Evolutionary conservation across 2,797 vertebrate genomes (phyloP).

Genomic region (Pangasius mekongensis): DNA sequence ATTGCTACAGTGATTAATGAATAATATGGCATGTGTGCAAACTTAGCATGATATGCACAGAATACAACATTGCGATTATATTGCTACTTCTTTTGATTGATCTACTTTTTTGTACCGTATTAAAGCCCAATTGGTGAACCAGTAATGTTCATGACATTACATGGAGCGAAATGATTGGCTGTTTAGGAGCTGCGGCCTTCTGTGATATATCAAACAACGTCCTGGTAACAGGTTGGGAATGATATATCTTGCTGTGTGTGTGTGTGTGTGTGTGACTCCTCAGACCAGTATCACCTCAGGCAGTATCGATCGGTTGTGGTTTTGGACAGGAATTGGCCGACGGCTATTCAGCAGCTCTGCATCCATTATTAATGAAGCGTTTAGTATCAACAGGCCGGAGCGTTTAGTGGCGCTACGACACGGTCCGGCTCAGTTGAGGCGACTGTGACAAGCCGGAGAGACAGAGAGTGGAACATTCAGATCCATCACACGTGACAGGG

Average conservation of each 20-base stretch:
- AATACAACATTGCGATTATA: background rate
- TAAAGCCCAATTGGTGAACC: background rate
- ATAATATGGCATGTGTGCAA: background rate
- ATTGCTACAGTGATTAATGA: background rate
- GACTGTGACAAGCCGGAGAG: background rate
- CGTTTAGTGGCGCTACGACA: conserved; percentile 62
- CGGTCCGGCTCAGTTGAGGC: conserved; percentile 55
- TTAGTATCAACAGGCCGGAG: conserved; percentile 55
- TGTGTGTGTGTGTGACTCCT: background rate
- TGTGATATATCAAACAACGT: background rate
- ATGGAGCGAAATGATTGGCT: background rate
- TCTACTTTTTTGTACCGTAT: background rate
- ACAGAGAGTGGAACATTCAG: background rate
- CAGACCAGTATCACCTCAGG: conserved; percentile 2
- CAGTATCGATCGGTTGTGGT: conserved; percentile 9
- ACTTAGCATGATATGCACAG: background rate
- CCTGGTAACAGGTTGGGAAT: background rate
- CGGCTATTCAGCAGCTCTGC: conserved; percentile 3
- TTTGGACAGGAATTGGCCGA: conserved; percentile 23
- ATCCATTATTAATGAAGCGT: conserved; percentile 59
- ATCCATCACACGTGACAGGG: background rate
- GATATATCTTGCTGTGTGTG: background rate
- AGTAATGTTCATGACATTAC: background rate
- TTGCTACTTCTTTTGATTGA: too few species aligned
- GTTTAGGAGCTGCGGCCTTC: background rate